Conservation (phyloP, 2,113 vertebrate genomes). For the Pycnonotus jocosus region DNA sequence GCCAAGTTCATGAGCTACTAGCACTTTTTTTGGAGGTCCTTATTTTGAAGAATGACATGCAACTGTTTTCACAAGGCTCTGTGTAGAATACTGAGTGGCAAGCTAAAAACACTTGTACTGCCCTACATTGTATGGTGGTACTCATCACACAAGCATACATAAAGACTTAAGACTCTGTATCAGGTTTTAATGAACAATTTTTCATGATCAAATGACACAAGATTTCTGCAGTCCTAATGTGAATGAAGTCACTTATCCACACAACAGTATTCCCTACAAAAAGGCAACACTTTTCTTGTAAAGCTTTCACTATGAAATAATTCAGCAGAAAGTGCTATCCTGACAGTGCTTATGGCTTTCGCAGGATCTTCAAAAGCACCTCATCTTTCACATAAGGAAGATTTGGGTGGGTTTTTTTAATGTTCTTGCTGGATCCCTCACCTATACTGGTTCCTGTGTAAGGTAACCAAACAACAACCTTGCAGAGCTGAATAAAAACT, state of each 20-base stretch:
- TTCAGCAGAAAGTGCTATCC: background rate
- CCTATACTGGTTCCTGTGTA: background rate
- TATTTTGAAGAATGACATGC: background rate
- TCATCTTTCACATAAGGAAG: background rate
- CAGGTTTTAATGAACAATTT: background rate
- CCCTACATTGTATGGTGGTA: rapidly evolving
- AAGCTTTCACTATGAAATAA: background rate
- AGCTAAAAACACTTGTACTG: background rate
- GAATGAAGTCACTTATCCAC: slow-evolving; percentile 5
- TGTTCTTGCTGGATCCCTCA: background rate
- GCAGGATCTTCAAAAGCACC: background rate
- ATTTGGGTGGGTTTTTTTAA: background rate
- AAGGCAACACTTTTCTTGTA: background rate
- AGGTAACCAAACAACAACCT: background rate
- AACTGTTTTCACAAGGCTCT: background rate
- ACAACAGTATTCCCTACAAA: background rate
- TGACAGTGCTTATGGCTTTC: background rate
- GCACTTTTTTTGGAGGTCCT: background rate
- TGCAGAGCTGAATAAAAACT: slow-evolving; percentile 24
- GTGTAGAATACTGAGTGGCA: background rate
- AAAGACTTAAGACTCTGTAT: background rate
- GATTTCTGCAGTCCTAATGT: background rate
- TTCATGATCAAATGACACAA: background rate
- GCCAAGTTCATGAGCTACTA: background rate
- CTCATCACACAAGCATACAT: background rate